phyloP scores from a whole-genome alignment of 2,888 invertebrate species.

The Platynereis dumerilii region DNA sequence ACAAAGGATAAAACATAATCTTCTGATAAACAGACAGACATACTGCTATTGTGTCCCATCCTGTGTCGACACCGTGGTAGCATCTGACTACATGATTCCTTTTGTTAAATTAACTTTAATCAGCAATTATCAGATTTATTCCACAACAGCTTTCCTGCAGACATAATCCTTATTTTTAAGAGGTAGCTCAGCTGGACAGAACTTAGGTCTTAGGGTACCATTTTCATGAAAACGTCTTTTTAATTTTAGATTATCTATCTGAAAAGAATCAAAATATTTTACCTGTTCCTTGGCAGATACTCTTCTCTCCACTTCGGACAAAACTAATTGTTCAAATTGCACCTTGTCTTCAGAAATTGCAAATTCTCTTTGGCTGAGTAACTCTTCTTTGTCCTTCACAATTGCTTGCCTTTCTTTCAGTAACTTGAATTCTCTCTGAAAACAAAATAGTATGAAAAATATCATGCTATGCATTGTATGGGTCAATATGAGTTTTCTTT shows the following conservation, averaged over 20 bases:
- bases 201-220: no score
- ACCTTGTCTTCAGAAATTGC: slow-evolving; percentile 10
- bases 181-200: no score
- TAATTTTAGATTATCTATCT: no score
- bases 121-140: no score
- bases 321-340: slow-evolving; percentile 16
- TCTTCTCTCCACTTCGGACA: slow-evolving; percentile 20
- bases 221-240: no score
- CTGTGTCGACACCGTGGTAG: background rate
- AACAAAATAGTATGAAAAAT: background rate
- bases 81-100: background rate
- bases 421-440: slow-evolving; percentile 30
- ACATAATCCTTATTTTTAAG: no score
- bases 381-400: slow-evolving; percentile 25
- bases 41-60: background rate
- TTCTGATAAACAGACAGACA: no score
- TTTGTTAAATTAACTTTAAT: no score
- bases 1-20: no score
- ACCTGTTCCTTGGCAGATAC: slow-evolving; percentile 26
- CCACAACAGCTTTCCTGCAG: no score
- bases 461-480: no score
- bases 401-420: slow-evolving; percentile 24
- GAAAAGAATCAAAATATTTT: no score
- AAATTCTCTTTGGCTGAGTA: slow-evolving; percentile 9
- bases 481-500: background rate